Evolutionary conservation across 2,888 invertebrate species (phyloP), one percentile per base, ranked within the genome.

Genomic region (Tetheella fluctuosa): DNA sequence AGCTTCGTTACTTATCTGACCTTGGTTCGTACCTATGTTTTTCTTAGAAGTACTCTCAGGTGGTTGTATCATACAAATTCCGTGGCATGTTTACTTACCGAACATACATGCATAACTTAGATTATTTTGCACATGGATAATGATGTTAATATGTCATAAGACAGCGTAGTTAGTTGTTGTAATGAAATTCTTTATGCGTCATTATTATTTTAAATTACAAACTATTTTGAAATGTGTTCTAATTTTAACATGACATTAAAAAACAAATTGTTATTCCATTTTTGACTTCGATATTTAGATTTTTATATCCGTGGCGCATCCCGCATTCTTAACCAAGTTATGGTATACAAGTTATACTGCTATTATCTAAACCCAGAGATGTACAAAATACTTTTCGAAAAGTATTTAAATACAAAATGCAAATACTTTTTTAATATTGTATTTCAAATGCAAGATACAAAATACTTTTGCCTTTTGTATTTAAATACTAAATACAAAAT

Each of bases 61-160:
- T 39, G n/a, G 69, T 77, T 79, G 85, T 48, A 48, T 86, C 87
- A 83, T 80, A 78, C 79, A 74, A 79, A 86, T 88, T 85, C 85
- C 84, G 67, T 62, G 61, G 71, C 71, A 68, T 77, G 77, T 81
- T 77, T 82, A 73, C 71, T 73, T 74, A 73, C 68, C 58, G 66
- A 66, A 71, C 69, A 64, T 60, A 56, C 60, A 55, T 55, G 55
- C 55, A 55, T 61, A 25, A 25, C 7, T 52, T 15, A 53, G 30
- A 54, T 58, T 54, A 54, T 42, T 57, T 53, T 37, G 39, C 54
- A 20, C 8, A 17, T 48, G 54, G 48, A 54, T 54, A 34, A 52
- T 54, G 23, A 30, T 23, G 13, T 37, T 56, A 53, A 48, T 39
- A 52, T 25, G 39, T 54, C 39, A 39, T 57, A 53, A 13, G 42